Evolutionary conservation across 2,113 vertebrate species (phyloP), one percentile per base, ranked within the genome.

Genomic region (Spermophilus dauricus): DNA sequence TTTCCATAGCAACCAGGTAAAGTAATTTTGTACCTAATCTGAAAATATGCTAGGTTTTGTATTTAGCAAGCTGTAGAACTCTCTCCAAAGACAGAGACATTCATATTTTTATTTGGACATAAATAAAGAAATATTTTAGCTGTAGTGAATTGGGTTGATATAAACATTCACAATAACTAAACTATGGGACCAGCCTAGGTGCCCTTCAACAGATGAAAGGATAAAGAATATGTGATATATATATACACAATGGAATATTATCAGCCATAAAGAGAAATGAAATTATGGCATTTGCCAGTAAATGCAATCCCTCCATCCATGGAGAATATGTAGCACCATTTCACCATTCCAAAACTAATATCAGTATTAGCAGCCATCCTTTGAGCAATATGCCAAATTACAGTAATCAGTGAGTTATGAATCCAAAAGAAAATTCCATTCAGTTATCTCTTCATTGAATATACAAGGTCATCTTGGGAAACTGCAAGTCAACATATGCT

Each of bases 21-120:
- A 84, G 37, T 58, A 67, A 91, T 65, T 63, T 67, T 69, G 0
- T 37, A 65, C 42, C 4, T 86, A 63, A 70, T 65, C 28, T 95
- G 39, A 93, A 95, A 95, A 80, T 65, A 39, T 1, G 42, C 61
- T 88, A 30, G 6, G 2, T 73, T 84, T 89, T 96, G 80, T 65
- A 67, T 76, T 92, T 72, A 77, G 13, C 51, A 58, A 85, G 89
- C 17, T 32, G 58, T 48, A 69, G n/a, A 72, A 70, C 8, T 85
- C 14, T 76, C 56, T 7, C 3, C 80, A 65, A 77, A 94, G 22
- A 70, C 10, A 78, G 16, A 88, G 48, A 56, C n/a, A 51, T 77
- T 84, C 87, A 4, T 48, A 73, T 58, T 95, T 80, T 89, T 76
- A 88, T 61, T 89, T 22, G 63, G 37, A 76, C 8, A 83, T 48